A percentile compares a stretch with the other conserved stretches of the same genome.
Conservation (phyloP, 2,113 vertebrate species). For the Neotragus pygmaeus region DNA sequence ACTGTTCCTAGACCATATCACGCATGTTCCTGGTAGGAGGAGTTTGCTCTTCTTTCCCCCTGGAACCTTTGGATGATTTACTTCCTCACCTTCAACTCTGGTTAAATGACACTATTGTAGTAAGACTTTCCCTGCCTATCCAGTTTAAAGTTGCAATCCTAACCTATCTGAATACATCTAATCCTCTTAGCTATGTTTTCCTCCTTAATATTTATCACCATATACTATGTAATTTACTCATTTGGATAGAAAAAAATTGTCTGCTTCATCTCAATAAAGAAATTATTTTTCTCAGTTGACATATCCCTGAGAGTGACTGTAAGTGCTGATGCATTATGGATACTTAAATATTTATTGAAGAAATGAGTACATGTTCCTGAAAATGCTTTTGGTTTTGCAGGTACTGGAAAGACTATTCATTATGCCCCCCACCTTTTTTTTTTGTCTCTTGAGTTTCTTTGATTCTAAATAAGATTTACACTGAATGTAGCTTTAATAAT, state of each 20-base stretch:
- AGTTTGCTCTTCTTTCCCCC: background rate
- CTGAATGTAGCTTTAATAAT: slow-evolving; percentile 8
- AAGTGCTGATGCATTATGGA: background rate
- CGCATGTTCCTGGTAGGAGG: background rate
- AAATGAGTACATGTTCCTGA: background rate
- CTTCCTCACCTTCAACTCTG: background rate
- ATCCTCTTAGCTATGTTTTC: background rate
- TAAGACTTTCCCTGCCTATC: background rate
- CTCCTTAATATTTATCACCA: background rate
- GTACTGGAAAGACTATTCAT: background rate
- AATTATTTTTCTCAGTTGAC: slow-evolving; percentile 20
- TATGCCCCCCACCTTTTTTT: background rate
- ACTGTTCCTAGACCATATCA: background rate
- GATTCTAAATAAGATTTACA: background rate
- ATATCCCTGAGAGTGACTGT: background rate
- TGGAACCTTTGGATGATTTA: background rate
- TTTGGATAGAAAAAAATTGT: background rate
- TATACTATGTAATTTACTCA: background rate
- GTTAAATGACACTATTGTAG: background rate
- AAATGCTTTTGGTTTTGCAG: background rate
- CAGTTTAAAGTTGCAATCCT: background rate
- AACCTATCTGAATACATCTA: background rate
- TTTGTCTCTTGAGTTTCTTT: background rate
- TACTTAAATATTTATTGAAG: background rate
- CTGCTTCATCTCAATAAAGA: background rate